A percentile compares a stretch with the other conserved stretches of the same genome.
Conservation (phyloP, 2,113 vertebrate species). For the Ivindomyrus marchei region DNA sequence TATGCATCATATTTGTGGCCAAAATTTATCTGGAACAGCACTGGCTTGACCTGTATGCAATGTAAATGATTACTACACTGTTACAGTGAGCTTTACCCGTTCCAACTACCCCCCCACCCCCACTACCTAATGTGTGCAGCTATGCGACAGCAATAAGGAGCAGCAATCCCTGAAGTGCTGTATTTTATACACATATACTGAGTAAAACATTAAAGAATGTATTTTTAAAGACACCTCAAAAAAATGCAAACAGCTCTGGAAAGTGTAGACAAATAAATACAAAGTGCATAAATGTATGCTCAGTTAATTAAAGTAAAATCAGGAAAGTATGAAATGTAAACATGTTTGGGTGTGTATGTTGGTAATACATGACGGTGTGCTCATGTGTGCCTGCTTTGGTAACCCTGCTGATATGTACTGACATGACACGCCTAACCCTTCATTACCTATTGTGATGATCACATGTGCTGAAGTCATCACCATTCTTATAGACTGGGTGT, state of each 20-base stretch:
- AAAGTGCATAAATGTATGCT: background rate
- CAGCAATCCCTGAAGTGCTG: background rate
- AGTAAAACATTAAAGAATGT: background rate
- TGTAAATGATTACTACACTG: constrained; percentile 25
- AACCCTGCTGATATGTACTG: background rate
- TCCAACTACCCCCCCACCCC: background rate
- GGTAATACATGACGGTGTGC: background rate
- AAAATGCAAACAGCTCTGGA: background rate
- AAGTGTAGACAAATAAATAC: background rate
- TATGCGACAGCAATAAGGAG: constrained; percentile 35
- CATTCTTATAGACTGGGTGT: background rate
- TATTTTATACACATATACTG: background rate
- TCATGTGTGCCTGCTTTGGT: background rate
- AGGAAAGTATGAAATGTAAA: background rate
- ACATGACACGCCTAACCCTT: background rate
- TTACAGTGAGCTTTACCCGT: constrained; percentile 25
- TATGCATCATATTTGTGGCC: background rate
- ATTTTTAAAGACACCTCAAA: background rate
- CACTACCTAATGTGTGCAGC: constrained; percentile 37
- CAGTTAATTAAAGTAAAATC: background rate
- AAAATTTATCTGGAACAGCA: background rate
- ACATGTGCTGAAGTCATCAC: background rate
- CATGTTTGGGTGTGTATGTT: background rate
- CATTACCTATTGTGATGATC: background rate
- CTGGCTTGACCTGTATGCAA: constrained; percentile 31